Percentiles rank a stretch among this genome's conserved stretches.
These are phyloP conservation scores for Probosciger aterrimus DNA, from an alignment of 2,113 vertebrate species.

Conservation along the genomic window DNA sequence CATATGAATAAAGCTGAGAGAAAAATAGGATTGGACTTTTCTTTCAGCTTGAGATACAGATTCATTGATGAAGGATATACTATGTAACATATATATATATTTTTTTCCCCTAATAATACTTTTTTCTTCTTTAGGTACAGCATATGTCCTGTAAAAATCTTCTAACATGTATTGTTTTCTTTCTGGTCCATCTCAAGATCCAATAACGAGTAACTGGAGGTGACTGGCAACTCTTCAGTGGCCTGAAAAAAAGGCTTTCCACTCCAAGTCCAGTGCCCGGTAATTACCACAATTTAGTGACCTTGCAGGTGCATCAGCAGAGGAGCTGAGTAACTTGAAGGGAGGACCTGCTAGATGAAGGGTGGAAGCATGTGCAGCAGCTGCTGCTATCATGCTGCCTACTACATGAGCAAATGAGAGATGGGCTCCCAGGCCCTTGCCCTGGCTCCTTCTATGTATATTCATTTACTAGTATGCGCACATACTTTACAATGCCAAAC, in stretches of 20 bases:
- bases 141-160: background rate
- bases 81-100: fast-evolving
- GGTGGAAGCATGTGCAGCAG: background rate
- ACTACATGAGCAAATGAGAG: background rate
- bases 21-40: background rate
- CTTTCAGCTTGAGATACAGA: background rate
- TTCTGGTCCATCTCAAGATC: background rate
- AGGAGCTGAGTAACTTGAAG: background rate
- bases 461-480: background rate
- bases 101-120: background rate
- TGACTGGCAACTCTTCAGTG: background rate
- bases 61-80: background rate
- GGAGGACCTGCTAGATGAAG: background rate
- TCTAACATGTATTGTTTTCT: background rate
- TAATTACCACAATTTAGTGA: background rate
- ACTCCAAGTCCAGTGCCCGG: background rate
- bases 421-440: background rate
- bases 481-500: background rate
- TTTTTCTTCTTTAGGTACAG: background rate
- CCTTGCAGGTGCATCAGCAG: background rate
- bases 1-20: background rate
- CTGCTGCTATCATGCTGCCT: background rate
- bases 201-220: background rate
- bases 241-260: background rate
- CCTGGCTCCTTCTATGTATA: background rate